These are phyloP conservation scores for Mirounga angustirostris DNA, from an alignment of 2,113 vertebrate genomes.

Conservation along the genomic window DNA sequence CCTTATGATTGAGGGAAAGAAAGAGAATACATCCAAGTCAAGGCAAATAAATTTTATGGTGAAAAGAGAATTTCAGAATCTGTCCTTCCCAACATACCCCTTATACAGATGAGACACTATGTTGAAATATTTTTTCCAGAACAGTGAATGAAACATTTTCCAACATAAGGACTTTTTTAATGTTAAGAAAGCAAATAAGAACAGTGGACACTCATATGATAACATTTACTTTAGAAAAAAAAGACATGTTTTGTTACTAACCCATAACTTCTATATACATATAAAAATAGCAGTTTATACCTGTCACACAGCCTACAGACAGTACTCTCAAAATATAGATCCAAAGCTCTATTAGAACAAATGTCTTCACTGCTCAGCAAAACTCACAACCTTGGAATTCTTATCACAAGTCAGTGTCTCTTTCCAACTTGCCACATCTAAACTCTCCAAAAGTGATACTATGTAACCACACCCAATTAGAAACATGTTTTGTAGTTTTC, in stretches of 20 bases:
- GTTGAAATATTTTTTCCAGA: not conserved
- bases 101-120: not conserved
- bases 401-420: not conserved
- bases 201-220: not conserved
- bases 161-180: not conserved
- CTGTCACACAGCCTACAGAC: not conserved
- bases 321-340: not conserved
- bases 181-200: not conserved
- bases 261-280: not conserved
- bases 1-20: not conserved
- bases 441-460: not conserved
- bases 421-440: not conserved
- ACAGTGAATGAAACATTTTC: not conserved
- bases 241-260: not conserved
- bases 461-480: not conserved
- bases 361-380: not conserved
- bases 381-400: not conserved
- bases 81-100: not conserved
- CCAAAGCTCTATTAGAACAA: not conserved
- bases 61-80: not conserved
- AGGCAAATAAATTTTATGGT: not conserved
- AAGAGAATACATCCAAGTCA: not conserved
- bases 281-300: not conserved
- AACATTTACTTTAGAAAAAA: not conserved
- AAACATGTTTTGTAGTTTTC: slow-evolving; percentile 18